Evolutionary conservation across 2,797 vertebrate species (phyloP), one percentile per base, ranked within the genome.

Genomic region (Onychomys leucogaster): DNA sequence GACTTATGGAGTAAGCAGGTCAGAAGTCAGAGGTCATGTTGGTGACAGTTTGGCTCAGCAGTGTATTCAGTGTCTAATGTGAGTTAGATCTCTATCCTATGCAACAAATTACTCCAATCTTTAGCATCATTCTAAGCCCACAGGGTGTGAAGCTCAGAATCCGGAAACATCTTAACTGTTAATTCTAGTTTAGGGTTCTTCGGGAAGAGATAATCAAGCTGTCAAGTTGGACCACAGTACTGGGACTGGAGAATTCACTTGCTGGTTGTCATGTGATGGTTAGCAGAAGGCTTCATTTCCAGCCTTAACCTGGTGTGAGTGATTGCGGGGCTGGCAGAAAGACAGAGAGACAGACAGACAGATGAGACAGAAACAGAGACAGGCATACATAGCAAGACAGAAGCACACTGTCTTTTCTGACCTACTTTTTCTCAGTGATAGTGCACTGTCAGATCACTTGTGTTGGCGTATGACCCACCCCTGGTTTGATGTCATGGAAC

Each of bases 41-140:
- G 92, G 63, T 80, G 61, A 63, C 8, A 17, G 19, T 73, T 52
- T 52, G 90, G 19, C 17, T 82, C 32, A 46, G 65, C 55, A 49
- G 29, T 69, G 0, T 84, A 75, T 69, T 80, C 63, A 73, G 16
- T 81, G 46, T 75, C 71, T 91, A 43, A 59, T 90, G 63, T 92
- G 16, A 84, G 37, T 91, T 89, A 46, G 49, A 29, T 83, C 34
- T 75, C n/a, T 95, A 43, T 75, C 91, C 21, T 84, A 1, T 52
- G 14, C 89, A 95, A 73, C 12, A 78, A 17, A 83, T 83, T 69
- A 92, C 46, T 29, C 32, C 29, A 5, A n/a, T 71, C 88, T 57
- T 82, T 65, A 94, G 55, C 69, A 73, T 95, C 55, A 49, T 88
- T 95, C 41, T 77, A n/a, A 76, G 88, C 57, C 96, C 75, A 93